These are phyloP conservation scores for Bos taurus DNA, from an alignment of 2,113 vertebrate species.

Conservation along the genomic window ARS-UCD2.0 NC_037333.1:85944501-85945000, in stretches of 20 bases:
- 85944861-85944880: too few species aligned
- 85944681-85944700: too few species aligned
- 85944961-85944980: background rate
- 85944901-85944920: background rate
- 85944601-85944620: background rate
- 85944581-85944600: background rate
- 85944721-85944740: too few species aligned
- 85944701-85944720: too few species aligned
- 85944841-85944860: too few species aligned
- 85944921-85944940: background rate
- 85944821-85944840: too few species aligned
- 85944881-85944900: background rate
- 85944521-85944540: background rate
- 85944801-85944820: too few species aligned
- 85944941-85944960: background rate
- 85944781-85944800: too few species aligned
- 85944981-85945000: background rate
- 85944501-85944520: background rate
- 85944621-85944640: background rate
- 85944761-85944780: too few species aligned
- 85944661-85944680: too few species aligned
- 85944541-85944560: slow-evolving; percentile 8
- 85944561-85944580: background rate
- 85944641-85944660: background rate
- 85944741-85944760: too few species aligned